Conservation (phyloP, 2,797 vertebrate species). For the Chelon auratus region DNA sequence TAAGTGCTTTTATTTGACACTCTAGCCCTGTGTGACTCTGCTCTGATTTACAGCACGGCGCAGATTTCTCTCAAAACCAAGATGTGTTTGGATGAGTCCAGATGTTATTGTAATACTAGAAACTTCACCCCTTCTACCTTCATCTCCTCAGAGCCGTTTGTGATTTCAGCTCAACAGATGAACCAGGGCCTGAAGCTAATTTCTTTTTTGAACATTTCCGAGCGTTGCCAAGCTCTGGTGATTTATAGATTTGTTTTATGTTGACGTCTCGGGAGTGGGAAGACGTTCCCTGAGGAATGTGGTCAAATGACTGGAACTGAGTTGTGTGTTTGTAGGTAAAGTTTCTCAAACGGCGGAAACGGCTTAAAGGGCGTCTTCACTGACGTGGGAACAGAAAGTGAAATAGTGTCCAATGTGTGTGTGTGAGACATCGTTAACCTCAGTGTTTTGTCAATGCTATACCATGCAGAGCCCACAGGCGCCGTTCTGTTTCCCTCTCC, state of each 20-base stretch:
- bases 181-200: constrained; percentile 9
- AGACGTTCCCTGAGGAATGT: constrained; percentile 17
- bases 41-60: constrained; percentile 15
- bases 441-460: constrained; percentile 61
- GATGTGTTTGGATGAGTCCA: constrained; percentile 10
- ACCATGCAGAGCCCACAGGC: constrained; percentile 57
- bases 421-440: constrained; percentile 49
- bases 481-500: constrained; percentile 44
- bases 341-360: constrained; percentile 32
- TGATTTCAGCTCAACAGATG: constrained; percentile 9
- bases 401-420: constrained; percentile 32
- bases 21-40: neutral
- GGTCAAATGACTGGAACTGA: constrained; percentile 5
- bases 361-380: constrained; percentile 18
- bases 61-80: constrained; percentile 1
- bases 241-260: constrained; percentile 35
- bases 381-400: constrained; percentile 50
- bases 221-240: neutral
- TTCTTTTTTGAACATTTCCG: constrained; percentile 1
- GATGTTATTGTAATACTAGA: constrained; percentile 19
- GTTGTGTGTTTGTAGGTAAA: neutral
- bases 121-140: neutral
- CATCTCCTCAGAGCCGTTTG: neutral
- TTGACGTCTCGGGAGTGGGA: constrained; percentile 6
- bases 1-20: constrained; percentile 67